Conservation (phyloP, 2,113 vertebrate genomes). For the Oryzias javanicus region DNA sequence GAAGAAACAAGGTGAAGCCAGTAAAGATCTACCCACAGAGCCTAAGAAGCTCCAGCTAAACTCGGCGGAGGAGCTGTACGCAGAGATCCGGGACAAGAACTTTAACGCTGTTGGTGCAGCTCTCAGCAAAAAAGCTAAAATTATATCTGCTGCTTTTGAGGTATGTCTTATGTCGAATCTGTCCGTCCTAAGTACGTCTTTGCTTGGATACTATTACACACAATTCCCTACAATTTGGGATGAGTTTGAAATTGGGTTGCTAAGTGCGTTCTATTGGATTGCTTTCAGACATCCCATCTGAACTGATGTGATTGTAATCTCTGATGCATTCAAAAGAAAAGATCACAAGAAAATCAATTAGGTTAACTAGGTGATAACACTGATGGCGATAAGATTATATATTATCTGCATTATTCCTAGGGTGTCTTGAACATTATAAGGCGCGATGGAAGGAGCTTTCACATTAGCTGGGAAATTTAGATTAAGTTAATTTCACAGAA, state of each 20-base stretch:
- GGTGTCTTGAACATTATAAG: too few relatives aligned
- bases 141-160: conserved; percentile 98
- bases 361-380: conserved; percentile 16
- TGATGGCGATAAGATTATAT: conserved; percentile 20
- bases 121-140: conserved; percentile 97
- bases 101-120: conserved; percentile 96
- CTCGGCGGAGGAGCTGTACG: conserved; percentile 95
- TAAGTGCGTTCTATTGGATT: background rate
- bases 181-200: background rate
- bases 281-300: conserved; percentile 11
- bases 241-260: background rate
- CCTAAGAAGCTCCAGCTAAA: conserved; percentile 96
- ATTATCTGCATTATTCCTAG: too few relatives aligned
- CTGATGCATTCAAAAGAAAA: conserved; percentile 29
- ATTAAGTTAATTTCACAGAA: too few relatives aligned
- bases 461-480: too few relatives aligned
- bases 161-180: conserved; percentile 63
- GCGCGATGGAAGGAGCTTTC: too few relatives aligned
- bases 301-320: conserved; percentile 36
- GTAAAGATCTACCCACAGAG: conserved; percentile 92
- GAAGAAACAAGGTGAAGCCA: conserved; percentile 89
- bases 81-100: conserved; percentile 97
- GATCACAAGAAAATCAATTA: conserved; percentile 26
- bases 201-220: background rate
- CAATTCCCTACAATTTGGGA: too few relatives aligned